Evolutionary conservation across 2,797 vertebrate species (phyloP).

Genomic region (Cichlasoma orientale): DNA sequence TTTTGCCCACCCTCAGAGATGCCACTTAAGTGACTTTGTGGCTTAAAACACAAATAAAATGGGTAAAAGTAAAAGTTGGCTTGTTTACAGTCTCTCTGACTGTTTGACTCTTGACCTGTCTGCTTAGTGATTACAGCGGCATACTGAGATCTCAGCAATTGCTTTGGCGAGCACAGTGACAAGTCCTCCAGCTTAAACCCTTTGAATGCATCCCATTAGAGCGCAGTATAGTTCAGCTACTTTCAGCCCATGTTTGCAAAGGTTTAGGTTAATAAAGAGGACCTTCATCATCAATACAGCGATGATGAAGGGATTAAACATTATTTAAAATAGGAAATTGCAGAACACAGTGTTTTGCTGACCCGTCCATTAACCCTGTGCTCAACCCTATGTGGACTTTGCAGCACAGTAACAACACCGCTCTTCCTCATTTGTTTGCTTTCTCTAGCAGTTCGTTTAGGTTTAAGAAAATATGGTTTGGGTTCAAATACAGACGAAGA

Average conservation of each 20-base stretch:
- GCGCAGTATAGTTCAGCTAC: not conserved
- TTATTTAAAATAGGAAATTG: not conserved
- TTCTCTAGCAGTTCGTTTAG: not conserved
- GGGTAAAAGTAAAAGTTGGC: not conserved
- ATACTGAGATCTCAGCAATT: not conserved
- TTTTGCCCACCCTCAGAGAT: not conserved
- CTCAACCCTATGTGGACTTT: not conserved
- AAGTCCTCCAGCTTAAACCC: not conserved
- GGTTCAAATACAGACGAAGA: not conserved
- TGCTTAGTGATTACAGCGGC: not conserved
- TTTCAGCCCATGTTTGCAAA: not conserved
- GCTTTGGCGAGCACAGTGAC: not conserved
- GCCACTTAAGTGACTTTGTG: not conserved
- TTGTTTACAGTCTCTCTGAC: not conserved
- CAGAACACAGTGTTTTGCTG: not conserved
- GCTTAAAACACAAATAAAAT: not conserved
- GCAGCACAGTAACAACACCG: not conserved
- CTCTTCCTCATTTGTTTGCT: not conserved
- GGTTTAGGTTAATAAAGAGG: not conserved
- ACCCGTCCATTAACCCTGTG: not conserved
- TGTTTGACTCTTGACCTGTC: not conserved
- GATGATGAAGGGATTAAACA: no score
- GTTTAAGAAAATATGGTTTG: not conserved
- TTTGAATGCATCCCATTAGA: not conserved
- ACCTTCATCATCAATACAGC: not conserved